Base-by-base conservation (phyloP, 1,140 invertebrate species). In the Battus philenor region DNA sequence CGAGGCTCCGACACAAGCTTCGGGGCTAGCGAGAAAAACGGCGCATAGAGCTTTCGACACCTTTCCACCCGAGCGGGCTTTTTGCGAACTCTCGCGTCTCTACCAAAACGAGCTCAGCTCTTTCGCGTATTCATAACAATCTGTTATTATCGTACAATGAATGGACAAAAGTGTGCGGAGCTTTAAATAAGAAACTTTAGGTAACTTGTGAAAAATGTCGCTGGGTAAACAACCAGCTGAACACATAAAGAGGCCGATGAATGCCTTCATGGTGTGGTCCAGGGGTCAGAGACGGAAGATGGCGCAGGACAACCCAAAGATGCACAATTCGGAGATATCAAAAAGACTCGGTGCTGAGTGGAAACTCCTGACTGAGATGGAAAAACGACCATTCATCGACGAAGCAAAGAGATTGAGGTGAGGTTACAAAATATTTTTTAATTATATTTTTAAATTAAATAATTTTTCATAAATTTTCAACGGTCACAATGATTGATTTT, bases 271-370 rank as follows among this genome's bases (percentile, higher is more conserved):
- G 95, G 95, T 97, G 11, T 96, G 95, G 95, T 96, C 95, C 1
- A 83, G 95, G 30, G 94, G 94, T 15, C 95, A 97, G 68, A 79
- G 95, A 47, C 87, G 95, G 50, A 97, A 98, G 88, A 99, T 99
- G 94, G 97, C 97, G 2, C 95, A 97, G 72, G 97, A 99, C 67
- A 98, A 99, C 87, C 97, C 97, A 1, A 98, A 98, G 86, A 98
- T 98, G 97, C 96, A 97, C 86, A 97, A 97, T 80, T 96, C 95
- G 0, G 95, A 97, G 83, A 97, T 98, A 50, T 96, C 94, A 11
- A 97, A 97, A 81, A 87, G 94, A 47, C 86, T 98, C 26, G 96
- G 96, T 0, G 92, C 93, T 2, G 93, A 95, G 62, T 98, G 97
- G 97, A 97, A 97, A 74, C 86, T 94, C 45, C 88, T 98, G 9